These are phyloP conservation scores for Anhinga rufa DNA, from an alignment of 2,113 vertebrate genomes.

Conservation along the genomic window DNA sequence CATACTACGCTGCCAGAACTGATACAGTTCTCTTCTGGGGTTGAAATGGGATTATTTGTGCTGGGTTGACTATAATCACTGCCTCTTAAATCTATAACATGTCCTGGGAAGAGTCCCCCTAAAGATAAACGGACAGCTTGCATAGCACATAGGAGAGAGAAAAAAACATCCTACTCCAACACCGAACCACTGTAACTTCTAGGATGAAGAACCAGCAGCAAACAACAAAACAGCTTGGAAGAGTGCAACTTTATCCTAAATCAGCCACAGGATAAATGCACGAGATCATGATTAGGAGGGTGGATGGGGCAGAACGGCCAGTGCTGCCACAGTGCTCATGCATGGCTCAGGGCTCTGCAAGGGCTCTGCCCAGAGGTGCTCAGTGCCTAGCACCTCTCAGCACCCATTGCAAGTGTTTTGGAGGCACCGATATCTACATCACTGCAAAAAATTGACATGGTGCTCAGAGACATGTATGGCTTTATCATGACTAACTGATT, in stretches of 20 bases:
- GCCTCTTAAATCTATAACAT: not conserved
- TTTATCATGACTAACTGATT: not conserved
- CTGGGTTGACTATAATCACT: not conserved
- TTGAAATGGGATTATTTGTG: not conserved
- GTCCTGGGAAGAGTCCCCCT: not conserved
- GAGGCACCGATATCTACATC: not conserved
- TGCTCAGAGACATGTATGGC: not conserved
- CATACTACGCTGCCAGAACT: not conserved
- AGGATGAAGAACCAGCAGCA: not conserved
- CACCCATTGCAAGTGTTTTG: fast-evolving
- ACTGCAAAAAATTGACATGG: not conserved
- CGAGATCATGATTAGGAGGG: fast-evolving
- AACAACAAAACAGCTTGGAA: not conserved
- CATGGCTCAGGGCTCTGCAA: not conserved
- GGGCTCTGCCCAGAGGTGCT: not conserved
- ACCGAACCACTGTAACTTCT: not conserved
- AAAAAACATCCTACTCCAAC: not conserved
- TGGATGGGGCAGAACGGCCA: not conserved
- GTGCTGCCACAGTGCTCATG: not conserved
- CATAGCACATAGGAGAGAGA: not conserved
- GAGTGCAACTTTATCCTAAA: not conserved
- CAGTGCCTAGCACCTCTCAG: not conserved
- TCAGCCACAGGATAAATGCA: not conserved
- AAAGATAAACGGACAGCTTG: not conserved
- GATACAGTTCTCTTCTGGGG: not conserved